Conservation (phyloP, 2,888 invertebrate species). For the Tetranychus truncatus region DNA sequence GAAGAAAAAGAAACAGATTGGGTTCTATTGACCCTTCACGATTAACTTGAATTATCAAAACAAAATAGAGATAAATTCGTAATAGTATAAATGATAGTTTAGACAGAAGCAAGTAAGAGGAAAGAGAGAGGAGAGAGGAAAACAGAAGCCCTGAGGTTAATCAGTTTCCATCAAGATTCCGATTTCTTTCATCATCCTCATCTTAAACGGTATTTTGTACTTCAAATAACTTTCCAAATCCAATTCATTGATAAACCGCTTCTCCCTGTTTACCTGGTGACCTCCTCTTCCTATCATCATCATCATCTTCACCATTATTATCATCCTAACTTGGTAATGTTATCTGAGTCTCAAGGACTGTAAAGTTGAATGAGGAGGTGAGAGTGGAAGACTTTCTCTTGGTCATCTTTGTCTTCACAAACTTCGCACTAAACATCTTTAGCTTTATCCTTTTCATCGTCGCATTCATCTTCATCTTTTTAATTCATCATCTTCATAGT, state of each 20-base stretch:
- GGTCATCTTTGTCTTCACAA: too few species aligned
- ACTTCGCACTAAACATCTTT: background rate
- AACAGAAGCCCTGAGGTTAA: background rate
- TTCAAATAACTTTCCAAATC: too few species aligned
- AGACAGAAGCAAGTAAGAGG: background rate
- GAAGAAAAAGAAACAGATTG: background rate
- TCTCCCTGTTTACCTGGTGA: background rate
- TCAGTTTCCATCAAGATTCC: slow-evolving; percentile 8
- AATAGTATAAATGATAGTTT: too few species aligned
- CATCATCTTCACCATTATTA: background rate
- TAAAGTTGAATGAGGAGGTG: background rate
- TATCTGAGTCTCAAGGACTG: background rate
- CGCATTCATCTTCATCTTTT: background rate
- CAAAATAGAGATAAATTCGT: too few species aligned
- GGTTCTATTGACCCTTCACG: background rate
- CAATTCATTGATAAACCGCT: too few species aligned
- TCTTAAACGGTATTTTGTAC: background rate
- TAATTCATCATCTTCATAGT: background rate
- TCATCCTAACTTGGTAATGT: background rate
- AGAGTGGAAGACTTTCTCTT: background rate
- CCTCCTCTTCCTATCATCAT: background rate
- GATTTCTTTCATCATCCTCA: background rate
- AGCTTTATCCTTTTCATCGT: background rate
- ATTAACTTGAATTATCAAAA: background rate
- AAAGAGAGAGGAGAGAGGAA: background rate